Base-by-base conservation (phyloP, 2,113 vertebrate species). In the Otolemur garnettii region DNA sequence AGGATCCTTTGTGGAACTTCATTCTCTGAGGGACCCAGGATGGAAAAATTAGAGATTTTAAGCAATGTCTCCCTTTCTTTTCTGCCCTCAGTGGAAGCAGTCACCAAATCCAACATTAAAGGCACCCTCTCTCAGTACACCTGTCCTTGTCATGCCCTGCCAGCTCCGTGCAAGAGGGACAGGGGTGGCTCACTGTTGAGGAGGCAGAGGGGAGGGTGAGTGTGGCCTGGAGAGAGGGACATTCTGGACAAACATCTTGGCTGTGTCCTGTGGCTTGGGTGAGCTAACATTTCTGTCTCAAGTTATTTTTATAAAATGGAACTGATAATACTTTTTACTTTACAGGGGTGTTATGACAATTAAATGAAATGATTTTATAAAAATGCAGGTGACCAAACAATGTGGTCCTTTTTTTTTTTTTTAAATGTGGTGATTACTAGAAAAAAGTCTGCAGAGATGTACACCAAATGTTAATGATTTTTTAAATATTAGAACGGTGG, bases 361-460 rank as follows among this genome's bases (percentile, higher is more conserved):
- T 53, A 90, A 87, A 38, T 79, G 30, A 55, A 87, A 78, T 53
- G 28, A 80, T 14, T 50, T 93, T 55, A 80, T 53, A 35, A 81
- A 94, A 81, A 80, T n/a, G 26, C 35, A 66, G 21, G 15, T 84
- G 64, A 64, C 57, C 72, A 42, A 82, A 57, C 42, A 42, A 33
- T 90, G 22, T 66, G 53, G 57, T 57, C 50, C 7, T 19, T 74
- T 30, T 77, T 82, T 71, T 26, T 53, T 71, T 57, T 71, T 26
- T 53, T 71, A 45, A 50, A 80, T 74, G 18, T 2, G 57, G 26
- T 2, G 64, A 82, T 38, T 22, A 62, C 71, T 71, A 42, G 93
- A 82, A 86, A 81, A 90, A 87, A 22, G 3, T 62, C 30, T 69
- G 9, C 57, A 83, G 81, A n/a, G 60, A 69, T 42, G 26, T 75